A percentile compares a stretch with the other conserved stretches of the same genome.
Conservation (phyloP, 1,140 invertebrate genomes). For the Eurosta solidaginis region DNA sequence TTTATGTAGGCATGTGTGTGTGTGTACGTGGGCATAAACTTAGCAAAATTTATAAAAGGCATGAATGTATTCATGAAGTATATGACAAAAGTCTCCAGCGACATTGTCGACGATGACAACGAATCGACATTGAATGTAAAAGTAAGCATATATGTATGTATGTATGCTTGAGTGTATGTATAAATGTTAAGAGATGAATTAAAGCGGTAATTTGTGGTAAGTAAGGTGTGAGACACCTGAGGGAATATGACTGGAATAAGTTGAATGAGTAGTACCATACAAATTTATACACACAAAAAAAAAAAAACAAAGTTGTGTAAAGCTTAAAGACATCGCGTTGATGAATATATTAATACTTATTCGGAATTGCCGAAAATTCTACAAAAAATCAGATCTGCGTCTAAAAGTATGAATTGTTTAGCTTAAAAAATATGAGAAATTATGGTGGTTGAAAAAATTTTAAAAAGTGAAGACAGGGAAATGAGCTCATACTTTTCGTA, state of each 20-base stretch:
- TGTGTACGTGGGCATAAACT: neutral
- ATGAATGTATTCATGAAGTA: conserved; percentile 26
- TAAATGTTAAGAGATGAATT: neutral
- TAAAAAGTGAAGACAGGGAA: no score
- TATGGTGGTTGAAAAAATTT: no score
- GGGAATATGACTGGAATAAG: conserved; percentile 3
- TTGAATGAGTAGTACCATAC: neutral
- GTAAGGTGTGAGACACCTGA: neutral
- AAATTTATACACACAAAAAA: neutral
- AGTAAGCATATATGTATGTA: no score
- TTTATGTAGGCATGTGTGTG: neutral
- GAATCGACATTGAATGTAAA: neutral
- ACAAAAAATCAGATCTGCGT: no score
- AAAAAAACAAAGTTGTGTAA: neutral
- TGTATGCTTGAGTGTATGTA: no score
- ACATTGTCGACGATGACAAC: conserved; percentile 20
- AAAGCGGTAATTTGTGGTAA: neutral
- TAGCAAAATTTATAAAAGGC: neutral
- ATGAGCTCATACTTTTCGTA: no score
- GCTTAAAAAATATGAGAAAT: no score
- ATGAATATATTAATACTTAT: no score
- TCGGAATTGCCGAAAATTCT: no score
- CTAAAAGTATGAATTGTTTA: no score
- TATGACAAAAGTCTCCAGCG: conserved; percentile 19
- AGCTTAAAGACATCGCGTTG: no score